Evolutionary conservation across 2,113 vertebrate species (phyloP), one percentile per base, ranked within the genome.

Genomic region (Poecile atricapillus): DNA sequence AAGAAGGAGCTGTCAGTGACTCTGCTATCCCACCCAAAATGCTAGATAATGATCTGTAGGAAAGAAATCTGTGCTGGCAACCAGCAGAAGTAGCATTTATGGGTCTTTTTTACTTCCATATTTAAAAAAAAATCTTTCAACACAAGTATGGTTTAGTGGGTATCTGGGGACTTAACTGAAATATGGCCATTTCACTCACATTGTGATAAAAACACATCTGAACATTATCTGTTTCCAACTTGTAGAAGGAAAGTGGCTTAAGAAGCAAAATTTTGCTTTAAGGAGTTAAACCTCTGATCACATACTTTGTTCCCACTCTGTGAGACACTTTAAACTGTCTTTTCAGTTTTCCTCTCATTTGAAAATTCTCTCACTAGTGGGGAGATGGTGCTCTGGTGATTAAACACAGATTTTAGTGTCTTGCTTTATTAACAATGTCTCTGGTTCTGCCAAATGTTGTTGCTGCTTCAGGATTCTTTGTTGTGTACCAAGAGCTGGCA

Each of bases 381-480:
- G 84, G 75, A 96, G 56, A 69, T 80, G 60, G 37, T 80, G 25
- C 79, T 92, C 22, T 63, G 47, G n/a, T 94, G 88, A 96, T 96
- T 96, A 63, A 95, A 95, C 17, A 67, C 94, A 96, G 90, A 95
- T 93, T 95, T 92, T 68, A 83, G 71, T 71, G 88, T 47, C 17
- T 86, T 90, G n/a, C 53, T 83, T 19, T 82, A 77, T 78, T 95
- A 95, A 85, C 63, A 95, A 87, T 74, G 15, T 90, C 89, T 77
- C 90, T 55, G 31, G 92, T 90, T 71, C 88, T 95, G 93, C 90
- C 87, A 96, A 92, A 64, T 55, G 21, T 43, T 92, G 87, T 41
- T 88, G 83, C 62, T 7, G 12, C 79, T 93, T 93, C 2, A 11
- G 64, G 76, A 90, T 90, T 85, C 44, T 71, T 65, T 75, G 91